Evolutionary conservation across 2,888 invertebrate genomes (phyloP), one percentile per base, ranked within the genome.

Genomic region (Chironomus riparius): DNA sequence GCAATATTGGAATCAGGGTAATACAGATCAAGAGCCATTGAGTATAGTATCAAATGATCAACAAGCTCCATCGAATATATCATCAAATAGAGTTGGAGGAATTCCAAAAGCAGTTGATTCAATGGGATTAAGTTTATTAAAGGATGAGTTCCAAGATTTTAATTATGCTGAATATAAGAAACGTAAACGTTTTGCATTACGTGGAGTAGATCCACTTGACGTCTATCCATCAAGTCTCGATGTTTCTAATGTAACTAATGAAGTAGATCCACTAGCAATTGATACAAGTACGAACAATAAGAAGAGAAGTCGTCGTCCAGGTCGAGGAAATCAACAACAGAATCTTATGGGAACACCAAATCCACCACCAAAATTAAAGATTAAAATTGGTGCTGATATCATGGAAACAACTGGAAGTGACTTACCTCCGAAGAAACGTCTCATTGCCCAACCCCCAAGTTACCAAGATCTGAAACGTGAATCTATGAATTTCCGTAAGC

Each of bases 41-140:
- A 86, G 86, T 70, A 82, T 87, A 18, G 85, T 86, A 18, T 83
- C 86, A 2, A 80, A 85, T 47, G 87, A 87, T 12, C 85, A 87
- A 70, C 86, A 87, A 4, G 86, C 89, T 47, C 87, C 89, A 0
- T 87, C 87, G 68, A 82, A 90, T 6, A 88, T 69, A 13, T 38
- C 87, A 77, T 89, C 93, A 70, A 90, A 48, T 68, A 78, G 82
- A 68, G 77, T 78, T 47, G 80, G 79, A 6, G 81, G 80, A 5
- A 93, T 94, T 80, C 94, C 95, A 0, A 95, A 95, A 83, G 94
- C 94, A 3, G 92, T 94, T 7, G 93, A 94, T 22, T 94, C 94
- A 10, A 94, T 94, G 91, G 92, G 93, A 0, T 90, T 90, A 77
- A 93, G 94, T 80, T 93, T 94, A 1, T 93, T 94, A 0, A 88